These are phyloP conservation scores for Acanthosepion lycidas DNA, from an alignment of 2,888 invertebrate genomes.

Conservation along the genomic window DNA sequence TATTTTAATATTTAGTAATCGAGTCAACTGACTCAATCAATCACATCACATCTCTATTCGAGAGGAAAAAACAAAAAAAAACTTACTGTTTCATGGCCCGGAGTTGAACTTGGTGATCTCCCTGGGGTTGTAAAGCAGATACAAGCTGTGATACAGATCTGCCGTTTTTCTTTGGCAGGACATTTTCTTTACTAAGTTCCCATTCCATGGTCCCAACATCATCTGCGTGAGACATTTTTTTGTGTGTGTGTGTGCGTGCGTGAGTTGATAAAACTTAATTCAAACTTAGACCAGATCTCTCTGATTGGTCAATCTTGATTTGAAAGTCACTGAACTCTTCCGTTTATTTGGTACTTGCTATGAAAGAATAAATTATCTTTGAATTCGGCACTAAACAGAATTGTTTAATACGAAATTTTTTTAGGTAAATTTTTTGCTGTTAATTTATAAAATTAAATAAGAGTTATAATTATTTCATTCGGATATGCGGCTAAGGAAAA, in stretches of 20 bases:
- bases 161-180: slow-evolving; percentile 92
- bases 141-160: slow-evolving; percentile 86
- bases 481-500: neutral
- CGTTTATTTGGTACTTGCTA: neutral
- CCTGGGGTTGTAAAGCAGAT: slow-evolving; percentile 79
- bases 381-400: neutral
- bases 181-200: slow-evolving; percentile 87
- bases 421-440: neutral
- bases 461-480: neutral
- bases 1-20: no score
- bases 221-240: neutral
- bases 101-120: neutral
- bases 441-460: neutral
- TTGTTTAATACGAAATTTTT: neutral
- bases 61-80: neutral
- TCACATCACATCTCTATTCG: no score
- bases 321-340: neutral
- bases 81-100: slow-evolving; percentile 58
- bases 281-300: neutral
- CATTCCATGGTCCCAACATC: slow-evolving; percentile 68
- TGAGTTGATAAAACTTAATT: neutral
- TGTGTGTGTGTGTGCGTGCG: neutral
- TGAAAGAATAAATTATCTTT: neutral
- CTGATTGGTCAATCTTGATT: slow-evolving; percentile 35
- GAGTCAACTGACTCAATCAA: no score